Percentiles rank a stretch among this genome's conserved stretches.
Evolutionary conservation across 2,888 invertebrate species (phyloP).

Genomic region (Lypha dubia): DNA sequence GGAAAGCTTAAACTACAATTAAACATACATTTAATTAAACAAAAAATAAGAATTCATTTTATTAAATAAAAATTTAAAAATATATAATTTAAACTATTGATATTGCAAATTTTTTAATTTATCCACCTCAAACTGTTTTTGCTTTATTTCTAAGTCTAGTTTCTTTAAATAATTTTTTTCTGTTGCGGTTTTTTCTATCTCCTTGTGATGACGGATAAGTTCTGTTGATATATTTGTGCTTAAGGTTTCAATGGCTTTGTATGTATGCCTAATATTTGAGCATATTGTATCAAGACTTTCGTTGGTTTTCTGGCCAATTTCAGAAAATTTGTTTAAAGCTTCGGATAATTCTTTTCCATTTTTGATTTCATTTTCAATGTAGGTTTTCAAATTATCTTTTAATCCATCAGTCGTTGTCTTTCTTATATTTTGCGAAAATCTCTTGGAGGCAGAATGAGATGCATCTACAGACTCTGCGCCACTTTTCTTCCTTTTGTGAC

Average conservation of each 20-base stretch:
- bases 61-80: neutral
- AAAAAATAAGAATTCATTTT: neutral
- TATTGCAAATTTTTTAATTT: neutral
- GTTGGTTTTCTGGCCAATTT: too few relatives aligned
- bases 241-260: neutral
- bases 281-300: too few relatives aligned
- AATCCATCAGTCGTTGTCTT: too few relatives aligned
- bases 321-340: too few relatives aligned
- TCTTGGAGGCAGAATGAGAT: too few relatives aligned
- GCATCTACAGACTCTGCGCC: too few relatives aligned
- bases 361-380: too few relatives aligned
- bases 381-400: too few relatives aligned
- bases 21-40: neutral
- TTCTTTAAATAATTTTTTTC: neutral
- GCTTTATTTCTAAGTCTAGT: neutral
- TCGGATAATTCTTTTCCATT: too few relatives aligned
- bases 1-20: neutral
- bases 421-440: too few relatives aligned
- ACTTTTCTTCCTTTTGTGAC: too few relatives aligned
- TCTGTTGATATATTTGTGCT: neutral
- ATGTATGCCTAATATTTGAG: too few relatives aligned
- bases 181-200: neutral
- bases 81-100: neutral
- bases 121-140: neutral
- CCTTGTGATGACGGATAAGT: neutral